A percentile compares a stretch with the other conserved stretches of the same genome.
phyloP scores from a whole-genome alignment of 1,140 invertebrate species.

The Nixonia krombeini region DNA sequence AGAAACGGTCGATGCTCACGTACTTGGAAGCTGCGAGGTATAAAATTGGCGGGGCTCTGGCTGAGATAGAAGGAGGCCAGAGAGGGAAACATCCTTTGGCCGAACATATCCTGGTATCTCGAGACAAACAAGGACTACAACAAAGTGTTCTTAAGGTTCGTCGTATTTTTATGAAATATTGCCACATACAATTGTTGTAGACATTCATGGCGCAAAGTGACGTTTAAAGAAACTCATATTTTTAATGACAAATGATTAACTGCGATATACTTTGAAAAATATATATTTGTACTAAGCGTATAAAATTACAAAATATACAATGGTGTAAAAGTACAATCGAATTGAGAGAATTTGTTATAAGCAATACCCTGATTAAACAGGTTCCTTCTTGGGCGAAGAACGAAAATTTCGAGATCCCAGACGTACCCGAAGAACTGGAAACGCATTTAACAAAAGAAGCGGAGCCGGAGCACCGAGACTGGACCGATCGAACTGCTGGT shows the following conservation, averaged over 20 bases:
- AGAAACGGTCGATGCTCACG: constrained; percentile 93
- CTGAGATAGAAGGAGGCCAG: constrained; percentile 84
- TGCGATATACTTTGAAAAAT: too few species aligned
- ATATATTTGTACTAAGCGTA: too few species aligned
- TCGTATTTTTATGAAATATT: neutral
- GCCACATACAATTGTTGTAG: too few species aligned
- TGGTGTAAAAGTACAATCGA: too few species aligned
- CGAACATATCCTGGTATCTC: constrained; percentile 87
- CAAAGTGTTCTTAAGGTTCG: constrained; percentile 86
- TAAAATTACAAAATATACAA: too few species aligned
- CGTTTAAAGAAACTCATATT: too few species aligned
- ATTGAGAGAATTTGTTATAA: neutral
- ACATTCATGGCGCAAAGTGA: too few species aligned
- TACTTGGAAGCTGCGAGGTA: constrained; percentile 92
- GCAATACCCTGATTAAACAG: constrained; percentile 59
- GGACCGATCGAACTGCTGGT: constrained; percentile 83
- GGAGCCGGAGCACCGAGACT: constrained; percentile 70
- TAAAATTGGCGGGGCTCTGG: constrained; percentile 86
- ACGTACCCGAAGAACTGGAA: constrained; percentile 71
- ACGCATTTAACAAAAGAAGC: constrained; percentile 61
- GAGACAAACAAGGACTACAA: constrained; percentile 91
- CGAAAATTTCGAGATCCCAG: constrained; percentile 74
- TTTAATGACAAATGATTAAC: constrained; percentile 9
- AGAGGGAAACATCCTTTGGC: constrained; percentile 85
- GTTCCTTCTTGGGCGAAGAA: constrained; percentile 85